These are phyloP conservation scores for Lampris incognitus DNA, from an alignment of 2,113 vertebrate species.

Conservation along the genomic window DNA sequence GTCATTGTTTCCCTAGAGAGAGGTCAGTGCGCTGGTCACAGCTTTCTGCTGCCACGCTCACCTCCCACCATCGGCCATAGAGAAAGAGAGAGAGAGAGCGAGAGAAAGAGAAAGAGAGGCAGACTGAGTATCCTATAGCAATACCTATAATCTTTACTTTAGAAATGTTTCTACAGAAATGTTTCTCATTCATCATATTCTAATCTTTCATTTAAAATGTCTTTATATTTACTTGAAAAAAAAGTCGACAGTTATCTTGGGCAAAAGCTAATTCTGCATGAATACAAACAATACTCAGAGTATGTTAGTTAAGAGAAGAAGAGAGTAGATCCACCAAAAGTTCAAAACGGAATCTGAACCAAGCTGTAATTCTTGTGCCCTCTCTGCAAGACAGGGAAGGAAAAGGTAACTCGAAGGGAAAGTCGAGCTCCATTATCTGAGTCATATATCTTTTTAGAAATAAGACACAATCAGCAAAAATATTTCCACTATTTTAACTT, in stretches of 20 bases:
- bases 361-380: no score
- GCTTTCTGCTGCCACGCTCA: slow-evolving; percentile 66
- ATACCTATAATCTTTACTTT: slow-evolving; percentile 8
- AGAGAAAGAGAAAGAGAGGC: background rate
- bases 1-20: slow-evolving; percentile 79
- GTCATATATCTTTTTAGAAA: no score
- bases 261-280: background rate
- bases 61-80: slow-evolving; percentile 61
- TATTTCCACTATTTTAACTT: no score
- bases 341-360: no score
- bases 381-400: no score
- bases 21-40: slow-evolving; percentile 77
- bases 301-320: no score
- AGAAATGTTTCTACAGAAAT: slow-evolving; percentile 19
- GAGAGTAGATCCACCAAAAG: no score
- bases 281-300: background rate
- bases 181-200: slow-evolving; percentile 1
- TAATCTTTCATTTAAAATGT: background rate
- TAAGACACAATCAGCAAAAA: no score
- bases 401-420: no score
- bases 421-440: no score
- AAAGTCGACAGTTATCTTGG: background rate
- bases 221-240: background rate
- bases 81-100: background rate
- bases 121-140: background rate